Evolutionary conservation across 2,888 invertebrate genomes (phyloP), one percentile per base, ranked within the genome.

Genomic region (Cosmorhoe ocellata): DNA sequence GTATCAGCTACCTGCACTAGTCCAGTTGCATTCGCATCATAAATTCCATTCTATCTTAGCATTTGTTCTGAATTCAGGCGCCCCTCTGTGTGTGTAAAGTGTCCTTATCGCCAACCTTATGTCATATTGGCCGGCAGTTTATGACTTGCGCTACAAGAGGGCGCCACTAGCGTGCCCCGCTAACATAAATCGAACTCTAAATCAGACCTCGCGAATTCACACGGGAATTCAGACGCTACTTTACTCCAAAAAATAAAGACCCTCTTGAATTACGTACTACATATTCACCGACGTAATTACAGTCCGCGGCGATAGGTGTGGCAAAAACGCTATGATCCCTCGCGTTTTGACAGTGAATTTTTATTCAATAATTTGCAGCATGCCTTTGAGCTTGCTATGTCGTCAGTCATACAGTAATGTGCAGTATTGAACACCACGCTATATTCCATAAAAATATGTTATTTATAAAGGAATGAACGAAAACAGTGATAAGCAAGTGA

Each of bases 141-240:
- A 26, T 63, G 6, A 37, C 64, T 57, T 66, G 43, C 0, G 10
- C 56, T 63, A 41, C 8, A 36, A 33, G 44, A 46, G 53, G 57
- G 63, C 68, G 63, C 69, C 65, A 66, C 69, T 71, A 67, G 79
- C 78, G 73, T 79, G 79, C 74, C 71, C 71, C 69, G 69, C 66
- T 66, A 71, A 75, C 81, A 83, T 84, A 81, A 84, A 82, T 84
- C 76, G 82, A 78, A 74, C 74, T 78, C 72, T 81, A 81, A 84
- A 84, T 81, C 82, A 79, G 75, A 76, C 69, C 71, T 66, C 64
- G 67, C 69, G 69, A 68, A 73, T 76, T 79, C 83, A 68, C 81
- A 76, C 78, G 78, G 74, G 77, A 78, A 71, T 76, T 71, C 64
- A 55, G 60, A 56, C 66, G 63, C 68, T 69, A 81, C 77, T 80